Percentiles rank a stretch among this genome's conserved stretches.
Conservation (phyloP, 2,113 vertebrate genomes). For the Halcyon senegalensis region DNA sequence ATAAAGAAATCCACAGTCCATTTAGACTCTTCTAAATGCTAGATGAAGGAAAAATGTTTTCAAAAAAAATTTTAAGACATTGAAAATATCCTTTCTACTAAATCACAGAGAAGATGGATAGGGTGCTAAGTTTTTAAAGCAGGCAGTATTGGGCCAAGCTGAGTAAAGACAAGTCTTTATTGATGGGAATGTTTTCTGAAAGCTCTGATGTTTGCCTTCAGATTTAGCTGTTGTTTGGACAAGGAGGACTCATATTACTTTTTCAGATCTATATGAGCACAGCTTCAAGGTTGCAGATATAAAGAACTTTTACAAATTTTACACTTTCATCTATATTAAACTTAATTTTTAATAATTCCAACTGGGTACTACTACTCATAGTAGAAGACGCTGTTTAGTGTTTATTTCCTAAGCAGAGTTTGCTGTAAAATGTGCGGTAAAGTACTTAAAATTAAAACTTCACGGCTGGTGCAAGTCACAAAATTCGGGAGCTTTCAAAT, state of each 20-base stretch:
- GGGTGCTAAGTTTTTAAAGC: conserved; percentile 6
- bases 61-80: neutral
- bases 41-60: neutral
- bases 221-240: conserved; percentile 72
- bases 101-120: conserved; percentile 11
- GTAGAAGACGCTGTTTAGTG: neutral
- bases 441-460: neutral
- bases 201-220: conserved; percentile 70
- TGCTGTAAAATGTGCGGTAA: neutral
- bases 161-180: conserved; percentile 49
- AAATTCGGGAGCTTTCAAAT: neutral
- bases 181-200: conserved; percentile 53
- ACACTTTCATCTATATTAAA: neutral
- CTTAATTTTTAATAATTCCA: neutral
- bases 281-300: conserved; percentile 57
- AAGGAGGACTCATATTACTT: conserved; percentile 55
- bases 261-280: conserved; percentile 33
- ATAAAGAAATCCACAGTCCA: conserved; percentile 16
- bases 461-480: neutral
- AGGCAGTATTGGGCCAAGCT: conserved; percentile 39
- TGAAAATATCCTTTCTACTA: conserved; percentile 42
- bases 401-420: neutral
- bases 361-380: neutral
- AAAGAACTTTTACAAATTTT: conserved; percentile 1
- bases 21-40: neutral